A percentile compares a stretch with the other conserved stretches of the same genome.
Conservation (phyloP, 2,888 invertebrate species). For the Leptopilina myrica region DNA sequence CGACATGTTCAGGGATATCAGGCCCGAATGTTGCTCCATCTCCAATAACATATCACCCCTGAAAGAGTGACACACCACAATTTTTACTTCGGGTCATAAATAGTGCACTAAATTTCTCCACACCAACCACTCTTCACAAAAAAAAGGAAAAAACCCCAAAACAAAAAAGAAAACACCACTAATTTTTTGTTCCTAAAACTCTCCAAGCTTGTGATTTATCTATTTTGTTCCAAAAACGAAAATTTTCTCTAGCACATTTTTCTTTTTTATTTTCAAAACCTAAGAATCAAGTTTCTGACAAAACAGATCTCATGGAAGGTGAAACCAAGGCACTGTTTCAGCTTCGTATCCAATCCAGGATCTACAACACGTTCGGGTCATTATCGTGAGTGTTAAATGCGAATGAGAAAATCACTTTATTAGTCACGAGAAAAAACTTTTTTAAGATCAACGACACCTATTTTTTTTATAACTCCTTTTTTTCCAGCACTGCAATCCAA, state of each 20-base stretch:
- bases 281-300: too few relatives aligned
- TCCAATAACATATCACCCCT: constrained; percentile 85
- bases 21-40: constrained; percentile 91
- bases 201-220: too few relatives aligned
- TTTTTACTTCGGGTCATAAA: constrained; percentile 59
- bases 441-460: constrained; percentile 34
- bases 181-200: too few relatives aligned
- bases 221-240: too few relatives aligned
- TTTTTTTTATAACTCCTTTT: constrained; percentile 21
- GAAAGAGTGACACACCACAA: constrained; percentile 51
- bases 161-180: constrained; percentile 19
- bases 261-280: too few relatives aligned
- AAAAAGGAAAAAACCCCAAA: background rate
- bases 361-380: constrained; percentile 50
- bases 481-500: constrained; percentile 42
- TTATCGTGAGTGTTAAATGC: constrained; percentile 27
- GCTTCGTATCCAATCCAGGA: background rate
- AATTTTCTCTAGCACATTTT: too few relatives aligned
- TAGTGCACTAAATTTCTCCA: background rate
- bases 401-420: constrained; percentile 1
- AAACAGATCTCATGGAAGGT: constrained; percentile 17
- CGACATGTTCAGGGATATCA: constrained; percentile 93
- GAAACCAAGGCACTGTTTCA: constrained; percentile 28
- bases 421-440: constrained; percentile 11
- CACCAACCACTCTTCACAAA: constrained; percentile 8